A percentile compares a stretch with the other conserved stretches of the same genome.
Evolutionary conservation across 2,797 vertebrate genomes (phyloP).

Genomic region (Bucorvus abyssinicus): DNA sequence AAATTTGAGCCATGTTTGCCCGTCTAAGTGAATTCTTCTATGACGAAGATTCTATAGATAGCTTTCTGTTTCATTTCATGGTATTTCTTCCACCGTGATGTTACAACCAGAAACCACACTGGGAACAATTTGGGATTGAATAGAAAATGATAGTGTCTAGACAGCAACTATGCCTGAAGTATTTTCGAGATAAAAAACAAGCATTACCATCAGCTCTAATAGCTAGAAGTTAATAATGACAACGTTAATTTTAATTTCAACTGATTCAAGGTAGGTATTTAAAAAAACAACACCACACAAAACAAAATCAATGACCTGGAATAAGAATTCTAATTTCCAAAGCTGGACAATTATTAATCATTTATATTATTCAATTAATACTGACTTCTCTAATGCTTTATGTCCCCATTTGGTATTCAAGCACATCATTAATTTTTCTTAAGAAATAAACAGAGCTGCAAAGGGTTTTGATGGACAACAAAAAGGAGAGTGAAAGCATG

Average conservation of each 20-base stretch:
- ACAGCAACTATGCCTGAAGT: constrained; percentile 20
- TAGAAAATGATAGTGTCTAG: constrained; percentile 46
- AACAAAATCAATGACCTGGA: neutral
- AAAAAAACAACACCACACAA: neutral
- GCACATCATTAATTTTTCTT: neutral
- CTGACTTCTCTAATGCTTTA: neutral
- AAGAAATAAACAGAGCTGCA: neutral
- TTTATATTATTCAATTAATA: constrained; percentile 18
- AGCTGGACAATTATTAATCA: neutral
- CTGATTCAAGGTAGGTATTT: neutral
- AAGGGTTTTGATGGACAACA: neutral
- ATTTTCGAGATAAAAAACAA: constrained; percentile 23
- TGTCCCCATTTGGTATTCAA: neutral
- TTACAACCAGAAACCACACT: constrained; percentile 28
- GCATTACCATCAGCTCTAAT: neutral
- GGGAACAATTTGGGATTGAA: constrained; percentile 46
- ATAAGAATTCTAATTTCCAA: neutral
- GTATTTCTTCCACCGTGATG: neutral
- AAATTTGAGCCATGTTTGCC: neutral
- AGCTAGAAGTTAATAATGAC: neutral
- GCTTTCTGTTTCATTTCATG: constrained; percentile 26
- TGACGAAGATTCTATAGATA: neutral
- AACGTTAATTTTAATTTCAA: neutral
- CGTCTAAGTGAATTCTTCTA: neutral
- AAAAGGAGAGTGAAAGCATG: neutral